A percentile compares a stretch with the other conserved stretches of the same genome.
phyloP scores from a whole-genome alignment of 2,888 invertebrate species.

The Lacanobia wlatinum region DNA sequence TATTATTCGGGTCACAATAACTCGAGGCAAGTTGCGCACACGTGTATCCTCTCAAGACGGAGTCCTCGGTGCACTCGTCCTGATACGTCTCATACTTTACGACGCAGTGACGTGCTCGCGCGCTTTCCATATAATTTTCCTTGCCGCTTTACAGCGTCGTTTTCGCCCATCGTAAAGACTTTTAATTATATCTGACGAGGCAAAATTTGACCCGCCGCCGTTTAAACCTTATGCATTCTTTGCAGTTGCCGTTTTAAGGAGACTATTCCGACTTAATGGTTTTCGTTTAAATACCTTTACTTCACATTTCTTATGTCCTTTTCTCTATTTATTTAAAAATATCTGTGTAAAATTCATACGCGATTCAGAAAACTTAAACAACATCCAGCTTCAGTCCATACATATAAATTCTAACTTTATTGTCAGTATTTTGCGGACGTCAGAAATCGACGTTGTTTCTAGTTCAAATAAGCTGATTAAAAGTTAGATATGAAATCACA shows the following conservation, averaged over 20 bases:
- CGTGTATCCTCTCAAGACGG: slow-evolving; percentile 38
- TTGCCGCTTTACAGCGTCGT: slow-evolving; percentile 85
- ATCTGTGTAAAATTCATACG: background rate
- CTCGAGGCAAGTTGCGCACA: slow-evolving; percentile 20
- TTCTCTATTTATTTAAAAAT: slow-evolving; percentile 38
- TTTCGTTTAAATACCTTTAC: slow-evolving; percentile 75
- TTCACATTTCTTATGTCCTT: slow-evolving; percentile 47
- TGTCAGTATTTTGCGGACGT: slow-evolving; percentile 53
- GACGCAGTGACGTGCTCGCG: slow-evolving; percentile 77
- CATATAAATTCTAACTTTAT: slow-evolving; percentile 33
- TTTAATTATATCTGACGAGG: slow-evolving; percentile 86
- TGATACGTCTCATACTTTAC: slow-evolving; percentile 76
- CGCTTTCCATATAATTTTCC: slow-evolving; percentile 81
- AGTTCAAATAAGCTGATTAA: slow-evolving; percentile 73
- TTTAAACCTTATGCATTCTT: slow-evolving; percentile 80
- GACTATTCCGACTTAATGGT: slow-evolving; percentile 72
- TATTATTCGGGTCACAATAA: slow-evolving; percentile 40
- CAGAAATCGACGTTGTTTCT: slow-evolving; percentile 64
- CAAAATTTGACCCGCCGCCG: slow-evolving; percentile 78
- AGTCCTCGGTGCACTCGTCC: slow-evolving; percentile 37
- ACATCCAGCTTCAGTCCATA: background rate
- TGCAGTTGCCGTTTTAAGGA: slow-evolving; percentile 73
- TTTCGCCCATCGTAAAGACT: slow-evolving; percentile 85
- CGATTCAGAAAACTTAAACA: background rate
- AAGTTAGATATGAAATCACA: slow-evolving; percentile 70